Percentiles rank a stretch among this genome's conserved stretches.
phyloP scores from a whole-genome alignment of 2,888 invertebrate genomes.

The Macropis europaea region DNA sequence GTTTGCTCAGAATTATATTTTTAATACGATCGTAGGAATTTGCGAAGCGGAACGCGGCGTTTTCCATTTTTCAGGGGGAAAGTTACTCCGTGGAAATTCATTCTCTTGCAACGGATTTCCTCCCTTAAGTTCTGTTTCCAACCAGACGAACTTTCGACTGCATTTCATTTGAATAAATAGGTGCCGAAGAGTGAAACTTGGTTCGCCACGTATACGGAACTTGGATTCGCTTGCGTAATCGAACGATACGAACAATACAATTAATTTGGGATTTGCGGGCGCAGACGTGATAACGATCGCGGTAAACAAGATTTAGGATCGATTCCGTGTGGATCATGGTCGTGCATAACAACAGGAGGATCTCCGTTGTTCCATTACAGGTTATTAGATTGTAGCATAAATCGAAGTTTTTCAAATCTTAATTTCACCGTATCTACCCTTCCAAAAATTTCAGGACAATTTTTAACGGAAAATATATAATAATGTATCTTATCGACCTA shows the following conservation, averaged over 20 bases:
- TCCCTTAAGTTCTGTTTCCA: not conserved
- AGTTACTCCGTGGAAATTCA: not conserved
- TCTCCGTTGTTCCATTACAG: no score
- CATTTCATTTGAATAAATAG: slow-evolving; percentile 57
- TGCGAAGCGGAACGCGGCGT: not conserved
- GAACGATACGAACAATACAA: not conserved
- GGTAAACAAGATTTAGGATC: not conserved
- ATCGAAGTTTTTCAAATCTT: no score
- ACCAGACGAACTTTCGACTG: slow-evolving; percentile 26
- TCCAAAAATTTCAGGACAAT: no score
- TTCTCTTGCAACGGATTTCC: not conserved
- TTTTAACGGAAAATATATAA: no score
- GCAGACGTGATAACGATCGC: not conserved
- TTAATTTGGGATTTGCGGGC: slow-evolving; percentile 12
- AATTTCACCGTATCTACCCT: no score
- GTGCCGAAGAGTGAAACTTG: slow-evolving; percentile 18
- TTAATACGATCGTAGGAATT: slow-evolving; percentile 19
- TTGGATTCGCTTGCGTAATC: not conserved
- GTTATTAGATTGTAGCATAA: no score
- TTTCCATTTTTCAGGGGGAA: not conserved
- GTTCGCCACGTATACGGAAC: not conserved
- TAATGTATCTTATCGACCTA: no score
- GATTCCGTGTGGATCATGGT: not conserved
- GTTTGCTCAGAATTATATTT: slow-evolving; percentile 25
- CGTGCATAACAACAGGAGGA: not conserved